Evolutionary conservation across 2,113 vertebrate genomes (phyloP), one percentile per base, ranked within the genome.

Genomic region (Anguilla japonica): DNA sequence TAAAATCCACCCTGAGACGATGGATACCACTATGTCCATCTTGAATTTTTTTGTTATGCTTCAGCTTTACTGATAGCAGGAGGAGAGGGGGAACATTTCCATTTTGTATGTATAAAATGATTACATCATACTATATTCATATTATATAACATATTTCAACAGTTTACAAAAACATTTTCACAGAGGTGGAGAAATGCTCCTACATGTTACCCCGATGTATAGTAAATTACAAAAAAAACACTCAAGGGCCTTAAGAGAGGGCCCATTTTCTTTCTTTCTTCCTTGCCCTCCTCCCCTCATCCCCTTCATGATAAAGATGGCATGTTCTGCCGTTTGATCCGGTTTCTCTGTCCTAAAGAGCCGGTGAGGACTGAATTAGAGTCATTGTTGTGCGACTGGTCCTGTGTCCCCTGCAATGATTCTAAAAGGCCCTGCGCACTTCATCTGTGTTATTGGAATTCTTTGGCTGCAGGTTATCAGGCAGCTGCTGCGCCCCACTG

Each of bases 361-460:
- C 93, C 89, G 90, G 91, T 92, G 93, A 91, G 92, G 93, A 90
- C 85, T 89, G 87, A 93, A 96, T 94, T 95, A 93, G 95, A 93
- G 95, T 91, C 92, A 95, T 96, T 96, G 96, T 97, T 95, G 93
- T 92, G 92, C 91, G 94, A 95, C 93, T 95, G 95, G 96, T 96
- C 94, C 94, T 95, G 94, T 95, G 96, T 96, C 96, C 95, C 94
- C 96, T 95, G 95, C 95, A 92, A 96, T 95, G 96, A 95, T 94
- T 96, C 96, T 97, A 93, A 96, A 97, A 96, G 96, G 96, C 93
- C 93, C 91, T 94, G 92, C 96, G 95, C 96, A 96, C 96, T 97
- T 97, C 96, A 97, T 97, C 97, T 97, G 96, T 96, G 96, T 98
- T 97, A 97, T 98, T 98, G 97, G 98, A 95, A 96, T 97, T 96